A percentile compares a stretch with the other conserved stretches of the same genome.
Evolutionary conservation across 2,888 invertebrate genomes (phyloP).

Genomic region (Escarpia spicata): DNA sequence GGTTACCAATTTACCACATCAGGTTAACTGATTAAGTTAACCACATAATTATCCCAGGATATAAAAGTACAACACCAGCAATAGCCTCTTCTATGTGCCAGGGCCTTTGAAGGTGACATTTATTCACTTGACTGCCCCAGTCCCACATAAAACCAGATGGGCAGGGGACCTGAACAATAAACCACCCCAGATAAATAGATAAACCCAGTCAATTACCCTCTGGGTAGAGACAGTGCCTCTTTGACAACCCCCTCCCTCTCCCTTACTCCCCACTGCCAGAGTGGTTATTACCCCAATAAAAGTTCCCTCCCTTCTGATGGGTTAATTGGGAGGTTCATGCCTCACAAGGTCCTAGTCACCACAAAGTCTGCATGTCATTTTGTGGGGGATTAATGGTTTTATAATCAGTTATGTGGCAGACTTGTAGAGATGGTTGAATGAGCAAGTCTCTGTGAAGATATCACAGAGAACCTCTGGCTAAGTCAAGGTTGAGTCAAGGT

Average conservation of each 20-base stretch:
- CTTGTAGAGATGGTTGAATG: neutral
- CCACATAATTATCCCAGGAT: neutral
- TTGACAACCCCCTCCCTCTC: neutral
- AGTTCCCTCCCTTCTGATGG: neutral
- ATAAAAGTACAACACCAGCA: neutral
- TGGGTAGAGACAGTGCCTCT: neutral
- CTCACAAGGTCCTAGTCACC: neutral
- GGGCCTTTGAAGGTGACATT: neutral
- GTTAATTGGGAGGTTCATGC: neutral
- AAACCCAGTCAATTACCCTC: neutral
- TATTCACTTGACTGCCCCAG: neutral
- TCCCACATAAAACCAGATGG: neutral
- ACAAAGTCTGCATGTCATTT: neutral
- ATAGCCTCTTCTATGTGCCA: neutral
- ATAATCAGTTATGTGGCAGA: neutral
- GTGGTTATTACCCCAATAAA: neutral
- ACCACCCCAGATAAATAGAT: conserved; percentile 2
- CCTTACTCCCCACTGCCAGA: neutral
- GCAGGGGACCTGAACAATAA: neutral
- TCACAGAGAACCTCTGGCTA: neutral
- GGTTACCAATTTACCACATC: neutral
- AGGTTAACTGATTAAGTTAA: neutral
- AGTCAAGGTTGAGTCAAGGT: neutral
- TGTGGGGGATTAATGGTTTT: neutral
- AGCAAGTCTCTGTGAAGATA: neutral